Conservation (phyloP, 2,797 vertebrate genomes). For the Sebastes oblongus region DNA sequence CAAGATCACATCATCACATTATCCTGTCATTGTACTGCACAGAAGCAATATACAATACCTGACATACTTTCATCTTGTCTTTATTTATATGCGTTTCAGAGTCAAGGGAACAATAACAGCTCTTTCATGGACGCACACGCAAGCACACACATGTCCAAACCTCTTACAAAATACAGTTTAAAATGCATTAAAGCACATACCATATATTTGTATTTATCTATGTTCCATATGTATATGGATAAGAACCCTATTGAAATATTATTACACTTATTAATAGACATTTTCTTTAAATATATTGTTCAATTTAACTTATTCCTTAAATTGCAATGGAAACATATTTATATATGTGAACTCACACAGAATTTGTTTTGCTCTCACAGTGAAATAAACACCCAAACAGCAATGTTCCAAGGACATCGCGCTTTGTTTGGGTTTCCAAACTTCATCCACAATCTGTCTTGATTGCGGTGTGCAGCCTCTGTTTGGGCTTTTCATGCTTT, state of each 20-base stretch:
- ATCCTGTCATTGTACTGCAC: conserved; percentile 45
- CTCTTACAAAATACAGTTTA: neutral
- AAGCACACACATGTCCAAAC: neutral
- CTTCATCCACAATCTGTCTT: neutral
- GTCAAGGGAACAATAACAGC: neutral
- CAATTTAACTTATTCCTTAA: neutral
- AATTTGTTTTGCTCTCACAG: neutral
- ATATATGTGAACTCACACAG: neutral
- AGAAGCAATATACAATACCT: conserved; percentile 55
- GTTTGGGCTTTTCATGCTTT: neutral
- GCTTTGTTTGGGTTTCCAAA: neutral
- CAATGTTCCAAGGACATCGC: neutral
- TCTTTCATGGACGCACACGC: conserved; percentile 12
- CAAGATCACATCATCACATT: conserved; percentile 52
- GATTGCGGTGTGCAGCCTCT: neutral
- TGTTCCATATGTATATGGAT: neutral
- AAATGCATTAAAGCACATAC: neutral
- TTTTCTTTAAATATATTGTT: neutral
- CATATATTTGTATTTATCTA: no score
- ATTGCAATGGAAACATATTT: neutral
- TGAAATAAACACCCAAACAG: neutral
- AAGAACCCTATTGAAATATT: neutral
- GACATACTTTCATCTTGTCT: conserved; percentile 68
- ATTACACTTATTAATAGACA: neutral
- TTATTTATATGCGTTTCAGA: conserved; percentile 14